Evolutionary conservation across 2,888 invertebrate genomes (phyloP), one percentile per base, ranked within the genome.

Genomic region (Cotesia congregata): DNA sequence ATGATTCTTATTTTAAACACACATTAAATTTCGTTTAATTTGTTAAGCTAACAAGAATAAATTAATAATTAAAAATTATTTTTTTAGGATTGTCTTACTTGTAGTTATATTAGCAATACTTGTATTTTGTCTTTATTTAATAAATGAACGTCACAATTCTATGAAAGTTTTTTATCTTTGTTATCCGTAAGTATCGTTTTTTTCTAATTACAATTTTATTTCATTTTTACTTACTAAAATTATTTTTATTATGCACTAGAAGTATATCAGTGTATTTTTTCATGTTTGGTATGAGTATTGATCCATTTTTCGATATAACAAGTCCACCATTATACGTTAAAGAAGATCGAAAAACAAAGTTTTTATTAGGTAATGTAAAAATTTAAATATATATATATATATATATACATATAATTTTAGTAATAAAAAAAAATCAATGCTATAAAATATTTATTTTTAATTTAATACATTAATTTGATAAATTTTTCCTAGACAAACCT

Each of bases 101-200:
- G 91, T 92, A 12, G 88, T 93, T 67, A 90, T 94, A 1, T 90
- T 93, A 71, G 90, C 92, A 20, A 90, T 92, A 5, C 88, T 96
- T 38, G 90, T 92, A 2, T 93, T 93, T 91, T 95, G 94, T 86
- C 91, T 93, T n/a, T 93, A 93, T 84, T 92, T 93, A 86, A 93
- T 97, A 83, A 91, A 94, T 84, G 91, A 94, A 80, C 94, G 94
- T 83, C 94, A 97, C 89, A 93, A 95, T 39, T 90, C 95, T 5
- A 91, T 96, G 81, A 94, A 96, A 85, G 93, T 97, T 83, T 93
- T 97, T 86, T 96, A 95, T 86, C 91, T 98, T 9, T 93, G 94
- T 83, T 98, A 97, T 91, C 97, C 97, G 97, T 97, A 92, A 94
- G 97, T 94, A 90, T 81, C 71, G 71, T 72, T 77, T 64, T 40